Evolutionary conservation across 2,888 invertebrate genomes (phyloP), one percentile per base, ranked within the genome.

Genomic region (Diploptera punctata): DNA sequence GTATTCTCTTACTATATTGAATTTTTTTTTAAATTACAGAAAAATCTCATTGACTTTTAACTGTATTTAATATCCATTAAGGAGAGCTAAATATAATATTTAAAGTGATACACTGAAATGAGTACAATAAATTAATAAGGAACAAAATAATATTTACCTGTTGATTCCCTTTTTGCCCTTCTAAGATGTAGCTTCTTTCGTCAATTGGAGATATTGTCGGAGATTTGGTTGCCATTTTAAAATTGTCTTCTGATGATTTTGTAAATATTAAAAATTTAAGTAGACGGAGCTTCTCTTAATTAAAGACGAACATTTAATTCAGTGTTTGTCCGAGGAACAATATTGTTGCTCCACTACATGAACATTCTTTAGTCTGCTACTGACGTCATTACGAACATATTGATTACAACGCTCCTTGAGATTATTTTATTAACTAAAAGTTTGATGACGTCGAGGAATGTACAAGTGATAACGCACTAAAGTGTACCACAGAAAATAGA

Each of bases 101-200:
- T n/a, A n/a, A n/a, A n/a, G n/a, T n/a, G n/a, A n/a, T n/a, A n/a
- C n/a, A n/a, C n/a, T n/a, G n/a, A n/a, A n/a, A n/a, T n/a, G n/a
- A n/a, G n/a, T n/a, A n/a, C n/a, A n/a, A n/a, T n/a, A n/a, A n/a
- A n/a, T n/a, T n/a, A n/a, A n/a, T n/a, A n/a, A n/a, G n/a, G n/a
- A n/a, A n/a, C n/a, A n/a, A n/a, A n/a, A n/a, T n/a, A 13, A 38
- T 2, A 26, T 24, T 69, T 72, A 72, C 72, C 72, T 72, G 72
- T 72, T 72, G 71, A 71, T 70, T 73, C 67, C 21, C 49, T 26
- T 62, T 72, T n/a, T 61, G 68, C 10, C 72, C 72, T 52, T 72
- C 72, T 61, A 72, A 68, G 18, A 72, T 72, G 26, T 72, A 72
- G 43, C 72, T 69, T 61, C 47, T 69, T 60, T 70, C 73, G 33